Evolutionary conservation across 2,113 vertebrate species (phyloP).

Genomic region (Caranx melampygus): DNA sequence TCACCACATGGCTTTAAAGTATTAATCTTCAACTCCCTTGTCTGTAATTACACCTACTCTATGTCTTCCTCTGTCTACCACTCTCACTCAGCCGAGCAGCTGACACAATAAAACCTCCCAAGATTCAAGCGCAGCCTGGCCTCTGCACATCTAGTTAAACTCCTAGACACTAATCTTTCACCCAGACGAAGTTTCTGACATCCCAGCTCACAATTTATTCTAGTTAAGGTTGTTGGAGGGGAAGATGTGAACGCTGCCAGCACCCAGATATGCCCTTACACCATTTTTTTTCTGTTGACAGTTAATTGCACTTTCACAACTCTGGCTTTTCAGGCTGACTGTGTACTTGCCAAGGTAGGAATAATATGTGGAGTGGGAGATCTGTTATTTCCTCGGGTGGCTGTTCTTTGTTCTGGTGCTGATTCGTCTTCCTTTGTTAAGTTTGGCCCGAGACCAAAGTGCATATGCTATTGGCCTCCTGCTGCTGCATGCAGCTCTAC

Average conservation of each 20-base stretch:
- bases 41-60: slow-evolving; percentile 42
- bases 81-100: slow-evolving; percentile 40
- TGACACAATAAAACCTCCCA: slow-evolving; percentile 37
- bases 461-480: slow-evolving; percentile 40
- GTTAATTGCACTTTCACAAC: slow-evolving; percentile 44
- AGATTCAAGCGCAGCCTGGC: slow-evolving; percentile 32
- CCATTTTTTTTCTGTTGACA: slow-evolving; percentile 43
- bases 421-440: slow-evolving; percentile 48
- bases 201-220: slow-evolving; percentile 40
- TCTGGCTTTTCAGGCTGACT: slow-evolving; percentile 34
- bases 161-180: slow-evolving; percentile 41
- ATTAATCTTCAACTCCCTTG: slow-evolving; percentile 44
- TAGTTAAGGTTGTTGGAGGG: slow-evolving; percentile 37
- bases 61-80: slow-evolving; percentile 21
- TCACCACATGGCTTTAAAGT: slow-evolving; percentile 45
- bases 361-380: slow-evolving; percentile 42
- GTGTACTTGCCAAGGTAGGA: slow-evolving; percentile 43
- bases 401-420: slow-evolving; percentile 39
- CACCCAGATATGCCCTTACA: background rate
- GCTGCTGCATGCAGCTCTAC: slow-evolving; percentile 37
- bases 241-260: slow-evolving; percentile 29
- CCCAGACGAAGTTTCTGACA: slow-evolving; percentile 49
- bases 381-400: slow-evolving; percentile 56
- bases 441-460: slow-evolving; percentile 50
- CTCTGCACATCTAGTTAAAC: slow-evolving; percentile 37